Conservation (phyloP, 2,888 invertebrate genomes). For the Coronaproctus castanopsis region DNA sequence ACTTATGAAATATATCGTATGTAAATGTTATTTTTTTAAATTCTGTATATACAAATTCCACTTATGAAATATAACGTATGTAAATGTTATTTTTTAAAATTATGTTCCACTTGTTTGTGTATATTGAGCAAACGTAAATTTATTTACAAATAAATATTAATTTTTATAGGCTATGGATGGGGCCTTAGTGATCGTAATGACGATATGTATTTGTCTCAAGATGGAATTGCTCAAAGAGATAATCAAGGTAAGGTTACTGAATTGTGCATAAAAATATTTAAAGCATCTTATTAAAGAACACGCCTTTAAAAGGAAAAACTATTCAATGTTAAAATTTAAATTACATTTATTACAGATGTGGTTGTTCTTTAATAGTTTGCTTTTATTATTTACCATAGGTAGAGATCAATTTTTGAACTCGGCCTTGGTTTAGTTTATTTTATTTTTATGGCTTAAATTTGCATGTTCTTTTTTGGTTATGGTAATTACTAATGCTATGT, state of each 20-base stretch:
- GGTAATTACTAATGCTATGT: not conserved
- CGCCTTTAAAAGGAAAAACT: slow-evolving; percentile 5
- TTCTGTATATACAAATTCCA: no score
- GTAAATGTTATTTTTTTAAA: no score
- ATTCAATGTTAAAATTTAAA: slow-evolving; percentile 4
- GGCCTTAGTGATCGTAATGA: slow-evolving; percentile 55
- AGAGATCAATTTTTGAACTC: slow-evolving; percentile 16
- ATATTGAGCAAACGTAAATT: no score
- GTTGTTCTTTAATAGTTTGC: no score
- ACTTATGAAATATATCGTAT: no score
- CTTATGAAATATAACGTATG: no score
- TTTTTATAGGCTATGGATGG: not conserved
- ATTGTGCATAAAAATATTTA: no score
- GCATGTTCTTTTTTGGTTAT: not conserved
- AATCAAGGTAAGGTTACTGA: slow-evolving; percentile 71
- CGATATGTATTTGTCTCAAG: slow-evolving; percentile 65
- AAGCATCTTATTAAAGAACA: no score
- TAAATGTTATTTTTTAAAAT: no score
- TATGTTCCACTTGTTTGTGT: no score
- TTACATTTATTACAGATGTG: not conserved
- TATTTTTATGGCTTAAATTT: not conserved
- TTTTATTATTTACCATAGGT: no score
- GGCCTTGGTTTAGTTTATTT: slow-evolving; percentile 16
- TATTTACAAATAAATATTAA: no score
- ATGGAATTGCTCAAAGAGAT: slow-evolving; percentile 58